These are phyloP conservation scores for Adelognathus sp. DNA, from an alignment of 2,888 invertebrate species.

Conservation along the genomic window DNA sequence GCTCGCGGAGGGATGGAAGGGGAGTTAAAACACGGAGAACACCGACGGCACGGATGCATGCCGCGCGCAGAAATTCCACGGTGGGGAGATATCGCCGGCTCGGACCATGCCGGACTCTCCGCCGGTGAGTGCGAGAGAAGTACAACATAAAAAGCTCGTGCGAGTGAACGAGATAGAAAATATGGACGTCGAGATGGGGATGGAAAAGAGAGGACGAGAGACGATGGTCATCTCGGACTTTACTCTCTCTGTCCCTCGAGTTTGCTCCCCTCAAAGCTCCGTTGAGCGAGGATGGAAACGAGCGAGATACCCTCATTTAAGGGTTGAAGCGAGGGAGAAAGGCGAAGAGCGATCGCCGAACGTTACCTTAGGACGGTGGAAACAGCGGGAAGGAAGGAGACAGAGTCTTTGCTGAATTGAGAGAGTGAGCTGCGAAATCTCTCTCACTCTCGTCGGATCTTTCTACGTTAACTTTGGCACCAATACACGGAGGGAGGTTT, in stretches of 20 bases:
- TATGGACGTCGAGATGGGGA: slow-evolving; percentile 37
- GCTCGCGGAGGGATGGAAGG: slow-evolving; percentile 41
- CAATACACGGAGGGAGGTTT: neutral
- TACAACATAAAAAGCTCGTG: slow-evolving; percentile 35
- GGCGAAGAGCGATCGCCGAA: neutral
- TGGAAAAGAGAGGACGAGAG: slow-evolving; percentile 31
- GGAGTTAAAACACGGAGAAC: slow-evolving; percentile 27
- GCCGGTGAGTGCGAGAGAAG: slow-evolving; percentile 46
- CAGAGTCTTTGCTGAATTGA: slow-evolving; percentile 35
- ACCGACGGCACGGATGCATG: slow-evolving; percentile 42
- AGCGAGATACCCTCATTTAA: slow-evolving; percentile 33
- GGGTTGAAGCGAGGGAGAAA: slow-evolving; percentile 28
- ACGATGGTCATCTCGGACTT: slow-evolving; percentile 27
- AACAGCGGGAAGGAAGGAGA: slow-evolving; percentile 15
- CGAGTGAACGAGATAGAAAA: slow-evolving; percentile 32
- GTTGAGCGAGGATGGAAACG: slow-evolving; percentile 32
- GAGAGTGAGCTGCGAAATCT: slow-evolving; percentile 20
- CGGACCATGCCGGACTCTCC: slow-evolving; percentile 30
- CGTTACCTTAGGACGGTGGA: slow-evolving; percentile 6
- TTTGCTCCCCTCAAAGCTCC: slow-evolving; percentile 4
- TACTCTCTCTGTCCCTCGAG: slow-evolving; percentile 43
- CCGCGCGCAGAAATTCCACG: slow-evolving; percentile 43
- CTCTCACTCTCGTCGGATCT: slow-evolving; percentile 11
- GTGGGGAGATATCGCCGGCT: slow-evolving; percentile 35
- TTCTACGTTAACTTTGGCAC: slow-evolving; percentile 50